Evolutionary conservation across 2,797 vertebrate species (phyloP), one percentile per base, ranked within the genome.

Genomic region (Pseudopleuronectes americanus): DNA sequence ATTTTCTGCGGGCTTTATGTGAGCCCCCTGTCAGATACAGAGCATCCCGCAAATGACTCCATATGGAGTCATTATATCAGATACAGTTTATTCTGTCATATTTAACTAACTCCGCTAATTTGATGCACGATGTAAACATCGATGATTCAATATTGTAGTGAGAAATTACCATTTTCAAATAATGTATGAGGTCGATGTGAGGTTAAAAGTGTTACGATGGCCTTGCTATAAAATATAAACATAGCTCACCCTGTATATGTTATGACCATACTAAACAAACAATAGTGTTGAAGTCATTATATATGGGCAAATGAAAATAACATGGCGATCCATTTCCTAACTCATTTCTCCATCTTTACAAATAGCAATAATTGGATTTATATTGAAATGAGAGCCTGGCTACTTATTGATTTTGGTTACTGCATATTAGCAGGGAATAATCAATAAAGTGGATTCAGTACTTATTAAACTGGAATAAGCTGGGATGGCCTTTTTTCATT

Each of bases 401-500:
- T 78, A 68, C 83, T 33, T 89, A 94, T 94, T 90, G 94, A 94
- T 92, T 90, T 68, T 47, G 81, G 82, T 78, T 83, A 86, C 90
- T 90, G 86, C 89, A 92, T 93, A 94, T 93, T 94, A 93, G 92
- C 88, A 91, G 90, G 85, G 90, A 91, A 93, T 94, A 93, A 94
- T 94, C 94, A 94, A 95, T 94, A 81, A 60, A 78, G 84, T 82
- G 82, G 84, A 84, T 87, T 73, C 76, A 53, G 76, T 80, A 75
- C 84, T 92, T 93, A 93, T 93, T 93, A 93, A 91, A 89, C 70
- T 63, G 76, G 84, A 88, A 91, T 88, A 87, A 89, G 79, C 14
- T 67, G 80, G 88, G 90, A 79, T 69, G 87, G 82, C 59, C 77
- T 76, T 81, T 80, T 86, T 84, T 81, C 84, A 88, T 84, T 87